Conservation (phyloP, 2,113 vertebrate species). For the Theropithecus gelada region DNA sequence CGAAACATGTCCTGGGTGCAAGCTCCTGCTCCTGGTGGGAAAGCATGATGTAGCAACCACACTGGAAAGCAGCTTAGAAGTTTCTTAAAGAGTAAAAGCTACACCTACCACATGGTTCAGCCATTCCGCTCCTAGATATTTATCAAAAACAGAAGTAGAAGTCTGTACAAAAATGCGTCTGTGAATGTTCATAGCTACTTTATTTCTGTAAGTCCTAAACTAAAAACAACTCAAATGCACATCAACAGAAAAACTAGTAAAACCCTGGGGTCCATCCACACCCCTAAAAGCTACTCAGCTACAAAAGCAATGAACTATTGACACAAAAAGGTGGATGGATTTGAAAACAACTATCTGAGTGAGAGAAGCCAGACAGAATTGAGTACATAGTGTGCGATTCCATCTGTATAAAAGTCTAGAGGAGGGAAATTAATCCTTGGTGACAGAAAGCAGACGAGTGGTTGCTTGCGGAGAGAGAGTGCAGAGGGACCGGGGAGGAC, state of each 20-base stretch:
- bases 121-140: background rate
- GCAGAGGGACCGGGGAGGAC: fast-evolving
- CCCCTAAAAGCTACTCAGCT: fast-evolving
- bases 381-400: fast-evolving
- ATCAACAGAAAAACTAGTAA: background rate
- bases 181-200: background rate
- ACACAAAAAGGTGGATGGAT: fast-evolving
- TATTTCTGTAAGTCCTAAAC: background rate
- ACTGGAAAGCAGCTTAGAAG: background rate
- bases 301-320: fast-evolving
- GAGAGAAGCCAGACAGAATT: background rate
- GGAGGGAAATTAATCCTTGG: background rate
- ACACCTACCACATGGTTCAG: background rate
- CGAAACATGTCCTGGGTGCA: too few species aligned
- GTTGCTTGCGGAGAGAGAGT: background rate
- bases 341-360: background rate
- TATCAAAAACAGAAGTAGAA: background rate
- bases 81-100: background rate
- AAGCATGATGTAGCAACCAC: background rate
- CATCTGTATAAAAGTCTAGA: too few species aligned
- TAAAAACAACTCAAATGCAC: background rate
- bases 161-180: fast-evolving
- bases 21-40: background rate
- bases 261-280: too few species aligned
- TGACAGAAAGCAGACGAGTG: background rate